These are phyloP conservation scores for Tragelaphus imberbis DNA, from an alignment of 2,113 vertebrate species.

Conservation along the genomic window DNA sequence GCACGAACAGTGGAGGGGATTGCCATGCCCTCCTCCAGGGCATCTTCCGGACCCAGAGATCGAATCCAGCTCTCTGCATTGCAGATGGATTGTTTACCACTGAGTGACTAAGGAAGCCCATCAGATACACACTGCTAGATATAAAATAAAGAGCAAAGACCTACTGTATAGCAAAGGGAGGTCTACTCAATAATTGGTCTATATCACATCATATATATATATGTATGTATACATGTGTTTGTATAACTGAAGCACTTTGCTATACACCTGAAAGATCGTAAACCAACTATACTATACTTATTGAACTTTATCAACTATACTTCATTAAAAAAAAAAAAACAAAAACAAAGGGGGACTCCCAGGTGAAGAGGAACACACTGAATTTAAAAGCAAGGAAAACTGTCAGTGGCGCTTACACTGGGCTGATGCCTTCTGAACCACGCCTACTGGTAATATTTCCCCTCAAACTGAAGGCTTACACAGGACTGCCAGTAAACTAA, in stretches of 20 bases:
- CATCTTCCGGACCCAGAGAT: background rate
- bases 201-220: background rate
- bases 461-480: accelerated
- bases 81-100: background rate
- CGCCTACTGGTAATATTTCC: accelerated
- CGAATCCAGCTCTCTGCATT: background rate
- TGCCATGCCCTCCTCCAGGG: background rate
- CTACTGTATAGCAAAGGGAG: too few species aligned
- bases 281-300: background rate
- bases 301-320: background rate
- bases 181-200: background rate
- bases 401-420: accelerated
- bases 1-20: background rate
- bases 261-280: background rate
- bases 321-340: background rate
- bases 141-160: background rate
- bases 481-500: background rate
- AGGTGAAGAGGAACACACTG: background rate
- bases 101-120: background rate
- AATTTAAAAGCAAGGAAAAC: background rate
- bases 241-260: background rate
- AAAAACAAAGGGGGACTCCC: background rate
- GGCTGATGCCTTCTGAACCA: accelerated
- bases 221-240: accelerated
- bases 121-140: too few species aligned